phyloP scores from a whole-genome alignment of 2,113 vertebrate genomes.

The Globicephala melas region DNA sequence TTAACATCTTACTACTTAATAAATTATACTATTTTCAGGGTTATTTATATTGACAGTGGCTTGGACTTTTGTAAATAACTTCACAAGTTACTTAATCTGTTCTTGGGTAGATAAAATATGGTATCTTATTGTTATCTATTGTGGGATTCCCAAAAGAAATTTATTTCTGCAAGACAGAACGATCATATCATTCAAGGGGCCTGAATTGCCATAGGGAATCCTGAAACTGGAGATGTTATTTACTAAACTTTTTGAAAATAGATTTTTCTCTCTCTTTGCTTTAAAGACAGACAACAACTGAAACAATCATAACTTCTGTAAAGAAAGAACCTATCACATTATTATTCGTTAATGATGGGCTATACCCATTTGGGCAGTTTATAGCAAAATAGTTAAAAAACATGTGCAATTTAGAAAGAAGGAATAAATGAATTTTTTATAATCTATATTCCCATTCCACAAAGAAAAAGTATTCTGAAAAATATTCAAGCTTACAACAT shows the following conservation, averaged over 20 bases:
- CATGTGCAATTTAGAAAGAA: background rate
- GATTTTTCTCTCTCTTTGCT: background rate
- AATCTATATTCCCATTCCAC: background rate
- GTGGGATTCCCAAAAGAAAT: background rate
- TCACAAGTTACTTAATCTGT: background rate
- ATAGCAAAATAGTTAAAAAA: slow-evolving; percentile 11
- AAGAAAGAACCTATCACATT: background rate
- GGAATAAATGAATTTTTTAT: slow-evolving; percentile 3
- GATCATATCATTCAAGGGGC: background rate
- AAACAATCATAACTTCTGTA: background rate
- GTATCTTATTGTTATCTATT: background rate
- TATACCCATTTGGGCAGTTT: background rate
- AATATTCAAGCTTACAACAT: background rate
- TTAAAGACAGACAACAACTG: background rate
- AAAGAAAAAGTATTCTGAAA: background rate
- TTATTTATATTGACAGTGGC: background rate
- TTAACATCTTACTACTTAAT: background rate
- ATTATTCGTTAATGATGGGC: background rate
- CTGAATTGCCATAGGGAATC: background rate
- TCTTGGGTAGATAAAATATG: background rate
- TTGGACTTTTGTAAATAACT: slow-evolving; percentile 17
- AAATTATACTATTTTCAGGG: background rate
- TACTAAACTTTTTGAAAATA: background rate
- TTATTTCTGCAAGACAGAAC: slow-evolving; percentile 2
- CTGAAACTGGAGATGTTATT: background rate